phyloP scores from a whole-genome alignment of 2,888 invertebrate genomes.

The Stenotaenia linearis region DNA sequence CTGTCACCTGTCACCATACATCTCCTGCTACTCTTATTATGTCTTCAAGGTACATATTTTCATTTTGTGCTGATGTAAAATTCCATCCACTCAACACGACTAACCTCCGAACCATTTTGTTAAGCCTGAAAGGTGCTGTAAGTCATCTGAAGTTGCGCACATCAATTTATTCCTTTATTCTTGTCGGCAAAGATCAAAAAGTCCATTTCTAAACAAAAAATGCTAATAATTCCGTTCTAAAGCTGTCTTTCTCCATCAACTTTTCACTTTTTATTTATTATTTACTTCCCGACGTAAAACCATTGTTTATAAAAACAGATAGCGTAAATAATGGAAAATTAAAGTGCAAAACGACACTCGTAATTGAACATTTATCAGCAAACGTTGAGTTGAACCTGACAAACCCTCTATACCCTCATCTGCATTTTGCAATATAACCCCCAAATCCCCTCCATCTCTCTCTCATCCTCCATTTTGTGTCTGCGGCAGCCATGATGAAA shows the following conservation, averaged over 20 bases:
- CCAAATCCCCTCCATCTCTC: neutral
- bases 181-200: neutral
- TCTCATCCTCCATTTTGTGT: conserved; percentile 24
- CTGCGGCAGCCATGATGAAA: conserved; percentile 18
- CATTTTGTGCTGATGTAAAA: conserved; percentile 4
- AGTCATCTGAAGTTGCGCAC: conserved; percentile 3
- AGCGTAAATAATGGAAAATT: neutral
- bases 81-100: neutral
- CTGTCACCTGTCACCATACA: no score
- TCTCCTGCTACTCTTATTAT: neutral
- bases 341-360: neutral
- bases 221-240: neutral
- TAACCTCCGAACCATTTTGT: neutral
- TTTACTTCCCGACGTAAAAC: no score
- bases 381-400: neutral
- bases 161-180: neutral
- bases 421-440: conserved; percentile 21
- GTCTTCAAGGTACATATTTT: neutral
- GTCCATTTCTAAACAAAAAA: neutral
- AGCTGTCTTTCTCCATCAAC: no score
- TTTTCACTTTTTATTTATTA: no score
- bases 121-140: neutral
- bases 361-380: neutral
- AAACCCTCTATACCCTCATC: conserved; percentile 6
- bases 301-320: no score